phyloP scores from a whole-genome alignment of 92 coral and sea anemone genomes.

The Hydrozoanthus gracilis region DNA sequence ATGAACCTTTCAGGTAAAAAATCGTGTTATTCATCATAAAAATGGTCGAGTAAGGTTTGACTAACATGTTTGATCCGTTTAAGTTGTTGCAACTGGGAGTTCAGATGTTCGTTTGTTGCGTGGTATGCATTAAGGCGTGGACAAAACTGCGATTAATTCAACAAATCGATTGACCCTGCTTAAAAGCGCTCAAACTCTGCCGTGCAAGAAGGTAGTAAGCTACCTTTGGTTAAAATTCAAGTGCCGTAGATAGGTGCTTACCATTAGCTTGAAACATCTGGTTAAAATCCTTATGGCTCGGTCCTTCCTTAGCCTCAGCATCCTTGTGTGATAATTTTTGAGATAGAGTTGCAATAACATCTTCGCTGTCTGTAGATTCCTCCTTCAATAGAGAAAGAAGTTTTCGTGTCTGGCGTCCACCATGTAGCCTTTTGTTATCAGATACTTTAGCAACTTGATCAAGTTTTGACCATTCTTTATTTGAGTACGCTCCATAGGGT shows the following conservation, averaged over 20 bases:
- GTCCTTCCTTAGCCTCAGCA: background rate
- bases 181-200: background rate
- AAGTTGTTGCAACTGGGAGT: too few relatives aligned
- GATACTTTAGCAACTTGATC: slow-evolving; percentile 34
- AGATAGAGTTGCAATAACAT: background rate
- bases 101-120: too few relatives aligned
- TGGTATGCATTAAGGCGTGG: too few relatives aligned
- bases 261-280: slow-evolving; percentile 2
- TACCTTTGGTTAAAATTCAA: background rate
- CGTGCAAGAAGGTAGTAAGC: background rate
- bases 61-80: too few relatives aligned
- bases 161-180: too few relatives aligned
- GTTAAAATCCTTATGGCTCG: background rate
- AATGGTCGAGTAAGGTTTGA: too few relatives aligned
- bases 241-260: background rate
- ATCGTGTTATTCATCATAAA: too few relatives aligned
- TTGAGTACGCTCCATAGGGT: background rate
- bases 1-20: too few relatives aligned
- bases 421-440: slow-evolving; percentile 25
- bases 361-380: background rate
- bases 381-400: slow-evolving; percentile 9
- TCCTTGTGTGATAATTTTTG: background rate
- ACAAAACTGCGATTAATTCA: too few relatives aligned
- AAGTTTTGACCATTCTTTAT: slow-evolving; percentile 4
- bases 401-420: slow-evolving; percentile 22